A percentile compares a stretch with the other conserved stretches of the same genome.
Evolutionary conservation across 1,140 invertebrate genomes (phyloP).

Genomic region (Micrasema longulum): DNA sequence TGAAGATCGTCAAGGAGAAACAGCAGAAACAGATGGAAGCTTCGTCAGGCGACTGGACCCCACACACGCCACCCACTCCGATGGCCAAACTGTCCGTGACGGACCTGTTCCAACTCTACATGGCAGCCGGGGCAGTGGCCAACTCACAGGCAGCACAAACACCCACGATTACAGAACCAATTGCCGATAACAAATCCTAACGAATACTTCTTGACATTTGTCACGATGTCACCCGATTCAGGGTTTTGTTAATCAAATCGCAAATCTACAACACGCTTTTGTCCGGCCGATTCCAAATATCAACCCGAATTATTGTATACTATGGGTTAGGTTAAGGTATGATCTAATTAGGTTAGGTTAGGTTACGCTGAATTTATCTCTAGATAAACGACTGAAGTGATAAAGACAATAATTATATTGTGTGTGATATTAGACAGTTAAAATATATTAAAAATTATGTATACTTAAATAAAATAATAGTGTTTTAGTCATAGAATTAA

Average conservation of each 20-base stretch:
- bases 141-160: background rate
- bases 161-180: slow-evolving; percentile 7
- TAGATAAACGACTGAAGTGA: background rate
- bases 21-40: slow-evolving; percentile 23
- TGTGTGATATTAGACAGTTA: no score
- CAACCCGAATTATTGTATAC: no score
- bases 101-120: slow-evolving; percentile 59
- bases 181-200: slow-evolving; percentile 45
- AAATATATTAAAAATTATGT: no score
- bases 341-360: no score
- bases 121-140: slow-evolving; percentile 23
- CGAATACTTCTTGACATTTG: slow-evolving; percentile 10
- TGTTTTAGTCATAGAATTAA: no score
- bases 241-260: no score
- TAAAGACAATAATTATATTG: background rate
- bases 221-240: no score
- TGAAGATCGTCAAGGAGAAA: slow-evolving; percentile 56
- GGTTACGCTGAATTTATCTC: no score
- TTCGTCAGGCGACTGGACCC: slow-evolving; percentile 43
- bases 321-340: no score
- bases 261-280: no score
- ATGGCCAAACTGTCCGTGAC: slow-evolving; percentile 57
- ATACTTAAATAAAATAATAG: no score
- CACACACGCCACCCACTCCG: slow-evolving; percentile 52
- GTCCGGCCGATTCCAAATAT: no score